These are phyloP conservation scores for Tiaroga cobitis DNA, from an alignment of 2,797 vertebrate genomes.

Conservation along the genomic window DNA sequence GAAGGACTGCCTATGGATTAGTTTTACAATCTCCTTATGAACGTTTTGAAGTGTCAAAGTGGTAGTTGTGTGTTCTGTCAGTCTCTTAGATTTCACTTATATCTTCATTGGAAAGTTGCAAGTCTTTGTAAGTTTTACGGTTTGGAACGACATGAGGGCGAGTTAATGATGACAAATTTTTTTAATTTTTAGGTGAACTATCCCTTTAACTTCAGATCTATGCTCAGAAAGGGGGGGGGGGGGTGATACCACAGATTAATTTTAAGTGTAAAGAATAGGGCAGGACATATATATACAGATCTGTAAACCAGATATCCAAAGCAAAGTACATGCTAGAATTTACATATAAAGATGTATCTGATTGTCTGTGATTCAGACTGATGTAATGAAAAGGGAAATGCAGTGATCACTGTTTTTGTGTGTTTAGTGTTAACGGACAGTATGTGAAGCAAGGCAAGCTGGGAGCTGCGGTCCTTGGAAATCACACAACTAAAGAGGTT, in stretches of 20 bases:
- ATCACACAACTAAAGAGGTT: conserved; percentile 87
- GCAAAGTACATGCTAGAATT: neutral
- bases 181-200: too few species aligned
- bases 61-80: too few species aligned
- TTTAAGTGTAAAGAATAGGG: neutral
- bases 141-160: too few species aligned
- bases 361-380: neutral
- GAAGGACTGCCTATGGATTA: too few species aligned
- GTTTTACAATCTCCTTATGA: too few species aligned
- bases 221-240: too few species aligned
- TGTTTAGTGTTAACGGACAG: conserved; percentile 86
- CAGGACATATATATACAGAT: neutral
- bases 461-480: conserved; percentile 91
- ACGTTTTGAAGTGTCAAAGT: too few species aligned
- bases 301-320: neutral
- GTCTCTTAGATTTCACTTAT: too few species aligned
- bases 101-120: too few species aligned
- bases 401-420: conserved; percentile 37
- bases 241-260: neutral
- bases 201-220: too few species aligned
- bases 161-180: too few species aligned
- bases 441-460: conserved; percentile 95
- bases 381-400: neutral
- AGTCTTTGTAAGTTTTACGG: too few species aligned
- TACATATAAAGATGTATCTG: neutral